Evolutionary conservation across 2,797 vertebrate genomes (phyloP), one percentile per base, ranked within the genome.

Genomic region (Ceyx erithaca): DNA sequence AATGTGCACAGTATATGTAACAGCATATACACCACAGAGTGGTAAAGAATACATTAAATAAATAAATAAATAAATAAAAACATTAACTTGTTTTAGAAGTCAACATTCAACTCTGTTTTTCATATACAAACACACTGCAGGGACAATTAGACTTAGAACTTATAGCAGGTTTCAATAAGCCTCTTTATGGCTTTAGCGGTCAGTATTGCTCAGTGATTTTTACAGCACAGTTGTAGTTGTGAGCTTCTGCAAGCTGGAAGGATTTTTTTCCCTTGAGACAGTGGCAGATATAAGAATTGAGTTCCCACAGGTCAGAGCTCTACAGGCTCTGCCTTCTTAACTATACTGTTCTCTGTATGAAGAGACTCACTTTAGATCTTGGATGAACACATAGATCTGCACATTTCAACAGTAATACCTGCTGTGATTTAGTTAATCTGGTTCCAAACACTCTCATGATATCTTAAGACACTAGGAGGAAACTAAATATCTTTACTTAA

Each of bases 41-140:
- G n/a, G 14, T 73, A 78, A 61, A 80, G 68, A 83, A 83, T 10
- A 45, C 8, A 31, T 41, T 52, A 85, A 78, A 52, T 45, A 83
- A 37, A 37, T 43, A 82, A 35, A 35, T 55, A 83, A 80, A 57
- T 40, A 70, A 92, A 90, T 67, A 30, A 43, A 8, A 82, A 13
- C 35, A 68, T 49, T 71, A 87, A 55, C 12, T 31, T 30, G 8
- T 40, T 58, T 8, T 66, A 68, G 91, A 96, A 83, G 7, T 2
- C 18, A 66, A n/a, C 12, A 80, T 12, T 15, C 26, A 75, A 18
- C 18, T 64, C 31, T 64, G n/a, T 48, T 16, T 6, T 73, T 90
- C 28, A n/a, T 33, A 25, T 19, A 78, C 5, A 45, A 75, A 79
- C 8, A 26, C 3, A 52, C 1, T 12, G 16, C 40, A 54, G 7